These are phyloP conservation scores for Chaetodon trifascialis DNA, from an alignment of 2,113 vertebrate species.

Conservation along the genomic window DNA sequence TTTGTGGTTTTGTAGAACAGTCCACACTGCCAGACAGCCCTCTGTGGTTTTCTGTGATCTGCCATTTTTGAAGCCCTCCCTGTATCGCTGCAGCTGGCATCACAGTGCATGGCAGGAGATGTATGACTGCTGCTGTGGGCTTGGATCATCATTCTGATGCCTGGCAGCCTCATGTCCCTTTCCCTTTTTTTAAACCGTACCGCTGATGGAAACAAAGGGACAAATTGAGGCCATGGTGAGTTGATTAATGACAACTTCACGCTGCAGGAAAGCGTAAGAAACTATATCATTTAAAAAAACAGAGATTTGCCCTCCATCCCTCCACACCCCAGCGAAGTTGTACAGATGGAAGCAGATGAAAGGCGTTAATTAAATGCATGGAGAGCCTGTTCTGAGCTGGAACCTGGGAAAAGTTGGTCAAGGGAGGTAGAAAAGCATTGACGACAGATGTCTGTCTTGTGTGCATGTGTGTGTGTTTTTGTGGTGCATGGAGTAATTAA, in stretches of 20 bases:
- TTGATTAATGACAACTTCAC: constrained; percentile 40
- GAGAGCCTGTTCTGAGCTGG: constrained; percentile 13
- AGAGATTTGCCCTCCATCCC: not conserved
- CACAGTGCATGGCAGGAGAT: constrained; percentile 30
- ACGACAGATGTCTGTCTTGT: constrained; percentile 16
- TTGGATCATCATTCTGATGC: constrained; percentile 25
- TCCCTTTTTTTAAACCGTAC: not conserved
- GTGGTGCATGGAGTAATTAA: too few species aligned
- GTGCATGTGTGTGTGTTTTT: not conserved
- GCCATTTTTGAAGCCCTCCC: constrained; percentile 36
- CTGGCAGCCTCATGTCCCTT: not conserved
- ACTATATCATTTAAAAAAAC: constrained; percentile 5
- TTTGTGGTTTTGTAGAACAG: constrained; percentile 3
- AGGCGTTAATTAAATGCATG: constrained; percentile 53
- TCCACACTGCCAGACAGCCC: not conserved
- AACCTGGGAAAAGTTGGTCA: constrained; percentile 35
- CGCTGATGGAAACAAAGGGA: constrained; percentile 34
- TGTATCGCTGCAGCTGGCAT: constrained; percentile 23
- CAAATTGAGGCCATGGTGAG: constrained; percentile 29
- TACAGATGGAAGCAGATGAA: constrained; percentile 48
- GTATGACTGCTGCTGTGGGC: constrained; percentile 12
- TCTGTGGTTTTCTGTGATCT: constrained; percentile 31
- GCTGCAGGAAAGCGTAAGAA: constrained; percentile 26
- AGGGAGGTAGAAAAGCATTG: not conserved
- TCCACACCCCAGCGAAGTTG: constrained; percentile 4